Conservation (phyloP, 2,113 vertebrate genomes). For the Vidua chalybeata region DNA sequence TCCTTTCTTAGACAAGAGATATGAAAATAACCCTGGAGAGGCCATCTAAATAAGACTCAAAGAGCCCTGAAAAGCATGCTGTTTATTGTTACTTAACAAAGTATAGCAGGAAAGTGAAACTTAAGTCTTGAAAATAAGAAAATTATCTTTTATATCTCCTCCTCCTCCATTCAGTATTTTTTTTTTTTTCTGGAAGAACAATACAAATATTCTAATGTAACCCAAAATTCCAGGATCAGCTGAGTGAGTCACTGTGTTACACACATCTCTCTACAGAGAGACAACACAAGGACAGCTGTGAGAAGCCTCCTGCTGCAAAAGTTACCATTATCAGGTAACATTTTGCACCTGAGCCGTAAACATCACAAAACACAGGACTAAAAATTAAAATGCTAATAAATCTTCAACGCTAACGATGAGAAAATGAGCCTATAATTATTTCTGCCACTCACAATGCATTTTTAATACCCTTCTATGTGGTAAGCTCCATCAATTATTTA, state of each 20-base stretch:
- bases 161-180: fast-evolving
- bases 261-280: neutral
- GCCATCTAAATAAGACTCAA: neutral
- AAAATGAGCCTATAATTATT: neutral
- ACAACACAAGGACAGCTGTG: neutral
- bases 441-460: neutral
- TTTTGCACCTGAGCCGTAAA: neutral
- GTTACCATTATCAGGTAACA: neutral
- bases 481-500: neutral
- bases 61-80: neutral
- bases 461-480: neutral
- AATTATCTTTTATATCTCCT: neutral
- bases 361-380: neutral
- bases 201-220: neutral
- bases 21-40: neutral
- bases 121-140: neutral
- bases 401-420: fast-evolving
- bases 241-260: neutral
- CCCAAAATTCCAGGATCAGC: neutral
- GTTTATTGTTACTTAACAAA: neutral
- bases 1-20: neutral
- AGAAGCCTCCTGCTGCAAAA: neutral
- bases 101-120: neutral
- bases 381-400: neutral
- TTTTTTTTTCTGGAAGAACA: neutral